Evolutionary conservation across 2,797 vertebrate species (phyloP).

Genomic region (Typhlichthys subterraneus): DNA sequence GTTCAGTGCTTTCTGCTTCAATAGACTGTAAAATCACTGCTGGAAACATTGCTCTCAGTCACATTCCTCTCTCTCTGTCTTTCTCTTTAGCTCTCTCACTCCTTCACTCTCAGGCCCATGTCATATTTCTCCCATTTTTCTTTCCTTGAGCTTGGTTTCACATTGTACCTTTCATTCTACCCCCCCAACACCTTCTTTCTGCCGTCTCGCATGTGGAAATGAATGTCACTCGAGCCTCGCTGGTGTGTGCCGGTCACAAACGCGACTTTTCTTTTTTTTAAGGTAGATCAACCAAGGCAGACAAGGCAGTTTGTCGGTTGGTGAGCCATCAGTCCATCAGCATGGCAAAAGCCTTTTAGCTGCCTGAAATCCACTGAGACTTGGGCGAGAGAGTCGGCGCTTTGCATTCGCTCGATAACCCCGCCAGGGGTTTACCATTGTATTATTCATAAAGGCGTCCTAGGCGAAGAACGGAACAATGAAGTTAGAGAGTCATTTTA

Average conservation of each 20-base stretch:
- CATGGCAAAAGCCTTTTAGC: conserved; percentile 38
- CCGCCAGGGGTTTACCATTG: conserved; percentile 17
- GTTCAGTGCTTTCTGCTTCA: conserved; percentile 76
- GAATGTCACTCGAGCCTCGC: conserved; percentile 26
- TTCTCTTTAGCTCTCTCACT: conserved; percentile 10
- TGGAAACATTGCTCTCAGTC: conserved; percentile 67
- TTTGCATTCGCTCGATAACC: background rate
- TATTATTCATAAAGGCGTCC: background rate
- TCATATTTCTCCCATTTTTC: conserved; percentile 4
- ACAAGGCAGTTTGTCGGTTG: conserved; percentile 37
- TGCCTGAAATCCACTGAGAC: conserved; percentile 8
- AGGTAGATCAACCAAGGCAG: conserved; percentile 16
- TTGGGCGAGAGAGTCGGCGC: background rate
- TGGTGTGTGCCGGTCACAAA: conserved; percentile 23
- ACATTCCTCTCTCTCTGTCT: conserved; percentile 32
- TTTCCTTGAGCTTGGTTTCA: background rate
- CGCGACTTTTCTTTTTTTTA: conserved; percentile 19
- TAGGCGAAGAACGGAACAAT: background rate
- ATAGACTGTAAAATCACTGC: conserved; percentile 74
- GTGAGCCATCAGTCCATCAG: conserved; percentile 8
- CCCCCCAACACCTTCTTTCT: background rate
- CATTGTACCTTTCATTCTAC: conserved; percentile 11
- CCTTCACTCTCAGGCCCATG: conserved; percentile 1
- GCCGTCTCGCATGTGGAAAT: conserved; percentile 41
- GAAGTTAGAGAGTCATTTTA: background rate